Conservation (phyloP, 92 coral and sea anemone species). For the Actinostola sp. region DNA sequence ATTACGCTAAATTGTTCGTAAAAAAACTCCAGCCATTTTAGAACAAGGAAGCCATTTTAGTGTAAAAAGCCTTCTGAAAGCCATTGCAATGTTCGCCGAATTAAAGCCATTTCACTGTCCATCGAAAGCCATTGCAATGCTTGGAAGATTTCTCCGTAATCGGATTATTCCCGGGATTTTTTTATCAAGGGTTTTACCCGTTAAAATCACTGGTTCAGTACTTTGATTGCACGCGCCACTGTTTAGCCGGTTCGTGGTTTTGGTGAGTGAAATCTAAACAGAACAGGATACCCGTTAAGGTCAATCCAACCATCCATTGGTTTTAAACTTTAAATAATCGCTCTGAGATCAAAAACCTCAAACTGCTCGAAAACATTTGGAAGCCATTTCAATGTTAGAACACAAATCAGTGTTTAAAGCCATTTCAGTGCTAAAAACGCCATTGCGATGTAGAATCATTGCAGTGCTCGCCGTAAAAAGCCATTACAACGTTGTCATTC, state of each 20-base stretch:
- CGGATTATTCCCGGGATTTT: conserved; percentile 24
- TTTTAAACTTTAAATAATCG: conserved; percentile 26
- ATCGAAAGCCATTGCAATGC: not conserved
- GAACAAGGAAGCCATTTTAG: not conserved
- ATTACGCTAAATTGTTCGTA: not conserved
- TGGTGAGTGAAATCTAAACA: conserved; percentile 17
- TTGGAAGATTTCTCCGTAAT: conserved; percentile 2
- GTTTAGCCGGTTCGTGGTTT: conserved; percentile 37
- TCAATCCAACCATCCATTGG: conserved; percentile 23
- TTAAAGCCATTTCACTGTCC: not conserved
- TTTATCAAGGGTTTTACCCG: conserved; percentile 39
- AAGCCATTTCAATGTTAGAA: conserved; percentile 4
- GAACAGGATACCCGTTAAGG: conserved; percentile 32
- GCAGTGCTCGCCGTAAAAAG: not conserved
- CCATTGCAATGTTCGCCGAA: not conserved
- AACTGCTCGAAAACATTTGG: not conserved
- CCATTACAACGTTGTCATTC: not conserved
- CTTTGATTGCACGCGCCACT: conserved; percentile 23
- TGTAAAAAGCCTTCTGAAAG: not conserved
- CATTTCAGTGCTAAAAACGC: not conserved
- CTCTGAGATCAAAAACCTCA: not conserved
- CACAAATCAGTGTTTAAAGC: not conserved
- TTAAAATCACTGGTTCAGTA: conserved; percentile 18
- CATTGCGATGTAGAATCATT: not conserved
- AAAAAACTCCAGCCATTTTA: not conserved